Base-by-base conservation (phyloP, 2,797 vertebrate genomes). In the Enteromius treurensis region DNA sequence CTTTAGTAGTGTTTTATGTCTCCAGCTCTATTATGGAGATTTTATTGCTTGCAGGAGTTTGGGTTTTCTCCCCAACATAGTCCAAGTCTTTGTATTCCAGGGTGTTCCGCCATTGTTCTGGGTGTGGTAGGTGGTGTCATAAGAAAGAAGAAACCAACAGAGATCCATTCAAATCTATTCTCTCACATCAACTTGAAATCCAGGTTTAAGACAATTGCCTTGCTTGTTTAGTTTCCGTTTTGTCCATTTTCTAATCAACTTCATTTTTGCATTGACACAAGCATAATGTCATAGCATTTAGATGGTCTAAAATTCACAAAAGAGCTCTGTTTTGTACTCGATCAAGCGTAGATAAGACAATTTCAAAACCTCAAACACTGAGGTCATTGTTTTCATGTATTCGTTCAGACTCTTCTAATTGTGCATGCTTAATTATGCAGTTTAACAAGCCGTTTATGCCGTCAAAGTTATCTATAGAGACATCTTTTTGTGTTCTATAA, bases 111-210 rank as follows among this genome's bases (percentile, higher is more conserved):
- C 29, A 71, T 64, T 78, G 76, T 84, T 70, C 65, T 70, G 82
- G 53, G 67, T 78, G 82, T 79, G 65, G 53, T 51, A 9, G 64
- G 19, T 51, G 10, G 34, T 37, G 74, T 60, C 73, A 29, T 60
- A 81, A 40, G 26, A 76, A 37, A n/a, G 9, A 75, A 17, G 19
- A 76, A 58, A 42, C 9, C 53, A 55, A 58, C 6, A 29, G 23
- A 55, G 55, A 86, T 79, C 76, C 55, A 85, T 65, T 17, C 45
- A 80, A 81, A 82, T 84, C 84, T 80, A 71, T 86, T 87, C 90
- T 85, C 88, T 85, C 19, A 65, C 42, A 67, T n/a, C 26, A 34
- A 47, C 21, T 60, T 80, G 21, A 42, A 40, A 70, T 79, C 29
- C 21, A 51, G 6, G 42, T 26, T 65, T 34, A 74, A 45, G 53